Conservation (phyloP, 2,888 invertebrate species). For the Pseudoips prasinana region DNA sequence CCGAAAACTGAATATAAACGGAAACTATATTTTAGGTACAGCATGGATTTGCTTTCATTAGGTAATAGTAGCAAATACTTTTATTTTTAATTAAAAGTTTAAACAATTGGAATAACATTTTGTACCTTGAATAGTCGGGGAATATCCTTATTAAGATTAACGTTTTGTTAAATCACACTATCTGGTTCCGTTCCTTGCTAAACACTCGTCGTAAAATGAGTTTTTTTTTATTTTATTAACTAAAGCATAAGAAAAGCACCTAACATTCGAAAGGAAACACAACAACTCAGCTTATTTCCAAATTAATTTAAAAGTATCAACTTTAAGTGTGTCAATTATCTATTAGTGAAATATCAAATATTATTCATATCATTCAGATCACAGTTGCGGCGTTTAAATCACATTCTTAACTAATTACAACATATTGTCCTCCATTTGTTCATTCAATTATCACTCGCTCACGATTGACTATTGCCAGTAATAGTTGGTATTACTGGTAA, state of each 20-base stretch:
- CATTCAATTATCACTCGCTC: slow-evolving; percentile 63
- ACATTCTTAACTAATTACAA: slow-evolving; percentile 81
- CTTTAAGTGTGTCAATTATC: slow-evolving; percentile 73
- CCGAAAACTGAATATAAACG: too few relatives aligned
- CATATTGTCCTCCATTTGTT: slow-evolving; percentile 78
- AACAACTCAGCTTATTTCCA: slow-evolving; percentile 45
- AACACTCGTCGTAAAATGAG: slow-evolving; percentile 50
- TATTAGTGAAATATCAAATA: slow-evolving; percentile 82
- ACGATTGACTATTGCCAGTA: slow-evolving; percentile 64
- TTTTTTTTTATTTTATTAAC: slow-evolving; percentile 45
- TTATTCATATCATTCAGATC: slow-evolving; percentile 83
- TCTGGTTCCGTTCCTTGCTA: too few relatives aligned
- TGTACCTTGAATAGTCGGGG: too few relatives aligned
- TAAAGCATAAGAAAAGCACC: slow-evolving; percentile 75
- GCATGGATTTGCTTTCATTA: too few relatives aligned
- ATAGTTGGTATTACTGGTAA: slow-evolving; percentile 47
- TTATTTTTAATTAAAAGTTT: too few relatives aligned
- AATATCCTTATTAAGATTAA: too few relatives aligned
- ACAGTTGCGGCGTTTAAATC: slow-evolving; percentile 83
- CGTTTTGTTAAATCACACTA: too few relatives aligned
- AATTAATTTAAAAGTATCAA: slow-evolving; percentile 63
- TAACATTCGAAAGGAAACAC: slow-evolving; percentile 51
- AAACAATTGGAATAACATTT: too few relatives aligned
- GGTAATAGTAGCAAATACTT: too few relatives aligned
- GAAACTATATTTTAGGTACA: too few relatives aligned